phyloP scores from a whole-genome alignment of 2,888 invertebrate genomes.

The Lingula anatina region DNA sequence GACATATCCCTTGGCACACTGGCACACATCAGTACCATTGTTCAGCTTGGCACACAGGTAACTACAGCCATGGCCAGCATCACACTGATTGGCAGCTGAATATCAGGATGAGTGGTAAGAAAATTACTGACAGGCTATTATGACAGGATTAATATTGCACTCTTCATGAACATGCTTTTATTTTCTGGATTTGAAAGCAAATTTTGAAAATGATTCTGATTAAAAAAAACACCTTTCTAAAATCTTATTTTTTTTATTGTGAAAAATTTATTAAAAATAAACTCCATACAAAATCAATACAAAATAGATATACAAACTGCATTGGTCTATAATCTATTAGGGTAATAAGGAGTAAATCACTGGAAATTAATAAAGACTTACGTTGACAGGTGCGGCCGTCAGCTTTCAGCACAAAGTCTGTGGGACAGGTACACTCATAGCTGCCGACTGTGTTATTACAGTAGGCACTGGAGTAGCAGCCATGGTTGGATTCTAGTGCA shows the following conservation, averaged over 20 bases:
- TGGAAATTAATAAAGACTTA: constrained; percentile 7
- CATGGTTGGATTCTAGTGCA: constrained; percentile 3
- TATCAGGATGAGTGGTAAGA: no score
- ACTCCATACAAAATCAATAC: no score
- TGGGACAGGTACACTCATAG: constrained; percentile 18
- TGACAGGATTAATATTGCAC: no score
- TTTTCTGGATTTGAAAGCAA: no score
- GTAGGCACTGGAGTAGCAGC: constrained; percentile 14
- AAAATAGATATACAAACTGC: no score
- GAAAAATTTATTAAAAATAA: no score
- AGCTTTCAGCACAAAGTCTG: constrained; percentile 13
- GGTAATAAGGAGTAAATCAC: neutral
- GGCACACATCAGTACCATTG: constrained; percentile 16
- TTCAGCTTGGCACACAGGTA: constrained; percentile 15
- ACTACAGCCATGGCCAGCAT: constrained; percentile 12
- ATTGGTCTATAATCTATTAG: neutral
- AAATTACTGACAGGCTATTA: no score
- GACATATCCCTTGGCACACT: constrained; percentile 16
- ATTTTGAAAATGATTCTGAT: no score
- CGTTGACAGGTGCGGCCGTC: constrained; percentile 19
- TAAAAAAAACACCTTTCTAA: no score
- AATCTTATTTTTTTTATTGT: no score
- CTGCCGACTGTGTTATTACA: constrained; percentile 21
- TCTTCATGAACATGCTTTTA: no score
- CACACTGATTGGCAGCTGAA: constrained; percentile 13